A percentile compares a stretch with the other conserved stretches of the same genome.
Conservation (phyloP, 2,888 invertebrate genomes). For the Crossocerus cetratus region DNA sequence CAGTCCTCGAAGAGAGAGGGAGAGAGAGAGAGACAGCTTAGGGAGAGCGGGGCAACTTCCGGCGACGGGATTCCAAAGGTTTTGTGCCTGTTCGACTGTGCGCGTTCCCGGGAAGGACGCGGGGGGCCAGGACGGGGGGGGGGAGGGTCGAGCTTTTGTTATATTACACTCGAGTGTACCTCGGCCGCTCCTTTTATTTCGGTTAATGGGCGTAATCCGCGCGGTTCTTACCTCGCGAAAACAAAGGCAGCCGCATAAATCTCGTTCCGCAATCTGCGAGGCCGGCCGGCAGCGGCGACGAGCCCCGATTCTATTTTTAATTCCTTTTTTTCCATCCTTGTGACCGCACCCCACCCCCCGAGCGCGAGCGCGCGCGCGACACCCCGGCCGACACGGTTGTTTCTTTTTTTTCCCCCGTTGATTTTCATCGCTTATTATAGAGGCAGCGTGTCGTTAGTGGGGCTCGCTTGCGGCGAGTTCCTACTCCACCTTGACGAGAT, state of each 20-base stretch:
- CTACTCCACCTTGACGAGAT: too few relatives aligned
- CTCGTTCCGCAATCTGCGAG: background rate
- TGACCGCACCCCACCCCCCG: background rate
- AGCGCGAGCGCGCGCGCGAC: background rate
- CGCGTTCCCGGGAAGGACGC: constrained; percentile 11
- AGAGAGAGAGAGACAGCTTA: too few relatives aligned
- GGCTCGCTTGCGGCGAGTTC: too few relatives aligned
- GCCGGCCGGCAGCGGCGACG: background rate
- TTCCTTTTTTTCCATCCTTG: background rate
- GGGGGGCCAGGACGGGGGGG: too few relatives aligned
- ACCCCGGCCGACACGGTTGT: background rate
- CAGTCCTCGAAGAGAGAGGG: constrained; percentile 21
- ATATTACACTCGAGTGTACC: constrained; percentile 18
- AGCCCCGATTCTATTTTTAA: too few relatives aligned
- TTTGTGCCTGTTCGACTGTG: constrained; percentile 34
- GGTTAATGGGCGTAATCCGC: constrained; percentile 19
- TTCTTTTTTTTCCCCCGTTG: too few relatives aligned
- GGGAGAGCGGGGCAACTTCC: constrained; percentile 10
- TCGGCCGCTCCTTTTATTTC: constrained; percentile 21
- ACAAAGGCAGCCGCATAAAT: background rate
- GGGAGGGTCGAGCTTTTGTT: constrained; percentile 15
- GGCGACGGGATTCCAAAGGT: constrained; percentile 45
- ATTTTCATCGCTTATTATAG: too few relatives aligned
- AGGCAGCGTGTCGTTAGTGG: too few relatives aligned
- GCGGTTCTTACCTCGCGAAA: constrained; percentile 4